These are phyloP conservation scores for Myrmophylax atrothorax DNA, from an alignment of 2,113 vertebrate genomes.

Conservation along the genomic window DNA sequence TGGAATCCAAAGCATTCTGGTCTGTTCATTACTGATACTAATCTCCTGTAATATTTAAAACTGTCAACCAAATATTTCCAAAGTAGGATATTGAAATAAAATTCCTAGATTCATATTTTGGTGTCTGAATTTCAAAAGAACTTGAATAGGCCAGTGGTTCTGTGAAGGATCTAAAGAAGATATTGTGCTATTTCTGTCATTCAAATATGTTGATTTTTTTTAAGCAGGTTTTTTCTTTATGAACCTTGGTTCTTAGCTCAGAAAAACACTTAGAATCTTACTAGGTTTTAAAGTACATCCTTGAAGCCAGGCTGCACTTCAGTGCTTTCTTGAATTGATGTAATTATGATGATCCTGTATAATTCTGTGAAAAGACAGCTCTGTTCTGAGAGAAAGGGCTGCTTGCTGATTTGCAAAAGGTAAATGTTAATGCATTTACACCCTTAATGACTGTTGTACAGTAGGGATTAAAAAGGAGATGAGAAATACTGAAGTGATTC, in stretches of 20 bases:
- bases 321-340: neutral
- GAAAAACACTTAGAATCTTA: neutral
- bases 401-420: neutral
- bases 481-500: slow-evolving; percentile 17
- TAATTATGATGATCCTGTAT: neutral
- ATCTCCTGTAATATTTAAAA: neutral
- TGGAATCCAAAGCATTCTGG: neutral
- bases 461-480: slow-evolving; percentile 5
- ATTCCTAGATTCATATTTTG: neutral
- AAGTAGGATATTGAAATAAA: neutral
- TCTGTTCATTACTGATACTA: neutral
- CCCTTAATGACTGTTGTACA: neutral
- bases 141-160: neutral
- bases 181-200: neutral
- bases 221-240: neutral
- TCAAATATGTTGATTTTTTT: neutral
- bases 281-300: neutral
- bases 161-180: neutral
- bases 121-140: neutral
- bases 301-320: neutral
- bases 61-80: neutral
- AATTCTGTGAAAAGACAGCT: neutral
- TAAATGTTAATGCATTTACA: slow-evolving; percentile 10
- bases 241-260: neutral
- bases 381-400: neutral